Base-by-base conservation (phyloP, 2,888 invertebrate genomes). In the Lochmaea crataegi region DNA sequence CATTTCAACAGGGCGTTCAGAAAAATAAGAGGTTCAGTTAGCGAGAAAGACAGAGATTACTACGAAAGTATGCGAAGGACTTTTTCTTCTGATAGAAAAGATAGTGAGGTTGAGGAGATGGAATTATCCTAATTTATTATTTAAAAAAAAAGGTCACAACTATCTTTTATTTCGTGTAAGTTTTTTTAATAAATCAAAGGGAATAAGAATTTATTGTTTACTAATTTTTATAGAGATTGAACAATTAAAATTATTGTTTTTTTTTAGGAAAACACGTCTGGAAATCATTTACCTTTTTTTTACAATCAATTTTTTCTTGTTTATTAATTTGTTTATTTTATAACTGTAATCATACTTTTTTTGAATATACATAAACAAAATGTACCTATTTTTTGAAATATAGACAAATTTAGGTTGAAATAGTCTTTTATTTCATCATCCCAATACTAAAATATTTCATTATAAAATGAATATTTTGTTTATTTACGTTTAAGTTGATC, bases 11-110 rank as follows among this genome's bases (percentile, higher is more conserved):
- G 88, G 72, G 98, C 97, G 0, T 88, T 97, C 42, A 86, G 88
- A 12, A 94, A 94, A 87, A 91, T 96, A 74, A 92, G 93, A 82
- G 97, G 98, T 14, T 98, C 98, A 0, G 96, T 98, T 18, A 92
- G 92, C 22, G 88, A 90, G 61, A 92, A 94, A 90, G 96, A 96
- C 83, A 91, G 92, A 78, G 89, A 91, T 81, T 91, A 93, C 82
- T 96, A 96, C 82, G 93, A 94, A 77, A 92, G 92, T 82, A 86
- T 95, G 82, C 90, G 91, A 81, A 87, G 91, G 78, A 90, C 92
- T 76, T 94, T 94, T 84, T 89, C 90, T 0, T 88, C 89, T 10
- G 83, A 88, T 45, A 88, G 87, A 73, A 87, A 88, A 48, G 72
- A 76, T 68, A 75, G 70, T 64, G 76, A 78, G 63, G 74, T 74